Evolutionary conservation across 30 jellyfish, hydroid and myxozoan species (phyloP).

Genomic region (Pelagia noctiluca): DNA sequence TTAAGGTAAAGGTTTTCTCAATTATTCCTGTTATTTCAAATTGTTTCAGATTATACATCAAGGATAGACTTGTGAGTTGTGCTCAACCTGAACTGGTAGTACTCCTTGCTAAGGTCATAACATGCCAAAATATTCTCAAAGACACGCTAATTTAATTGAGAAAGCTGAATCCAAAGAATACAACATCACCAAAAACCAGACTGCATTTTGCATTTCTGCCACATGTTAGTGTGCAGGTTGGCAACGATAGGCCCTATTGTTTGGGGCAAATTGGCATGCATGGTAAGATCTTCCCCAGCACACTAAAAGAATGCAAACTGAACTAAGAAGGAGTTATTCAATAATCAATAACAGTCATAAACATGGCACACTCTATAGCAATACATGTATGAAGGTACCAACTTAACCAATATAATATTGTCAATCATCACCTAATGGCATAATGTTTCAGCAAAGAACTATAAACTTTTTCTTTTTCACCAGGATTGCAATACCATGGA

Average conservation of each 20-base stretch:
- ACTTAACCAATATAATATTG: background rate
- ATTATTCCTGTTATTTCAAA: background rate
- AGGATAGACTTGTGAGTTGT: background rate
- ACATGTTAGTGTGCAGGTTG: too few relatives aligned
- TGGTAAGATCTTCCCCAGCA: too few relatives aligned
- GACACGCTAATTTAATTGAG: background rate
- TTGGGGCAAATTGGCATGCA: too few relatives aligned
- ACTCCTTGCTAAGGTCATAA: background rate
- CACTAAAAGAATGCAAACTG: background rate
- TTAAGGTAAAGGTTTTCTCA: background rate
- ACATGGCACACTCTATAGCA: background rate
- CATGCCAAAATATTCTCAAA: background rate
- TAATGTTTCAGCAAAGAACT: too few relatives aligned
- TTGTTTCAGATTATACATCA: background rate
- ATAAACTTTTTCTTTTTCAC: too few relatives aligned
- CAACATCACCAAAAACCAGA: too few relatives aligned
- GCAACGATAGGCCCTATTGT: too few relatives aligned
- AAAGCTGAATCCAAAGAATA: background rate
- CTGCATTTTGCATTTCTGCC: too few relatives aligned
- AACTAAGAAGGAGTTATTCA: background rate
- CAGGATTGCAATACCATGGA: conserved; percentile 66
- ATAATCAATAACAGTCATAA: background rate
- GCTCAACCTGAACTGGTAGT: background rate
- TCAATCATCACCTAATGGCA: background rate
- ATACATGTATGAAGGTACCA: background rate